A percentile compares a stretch with the other conserved stretches of the same genome.
These are phyloP conservation scores for Acrocephalus arundinaceus DNA, from an alignment of 2,113 vertebrate genomes.

Conservation along the genomic window DNA sequence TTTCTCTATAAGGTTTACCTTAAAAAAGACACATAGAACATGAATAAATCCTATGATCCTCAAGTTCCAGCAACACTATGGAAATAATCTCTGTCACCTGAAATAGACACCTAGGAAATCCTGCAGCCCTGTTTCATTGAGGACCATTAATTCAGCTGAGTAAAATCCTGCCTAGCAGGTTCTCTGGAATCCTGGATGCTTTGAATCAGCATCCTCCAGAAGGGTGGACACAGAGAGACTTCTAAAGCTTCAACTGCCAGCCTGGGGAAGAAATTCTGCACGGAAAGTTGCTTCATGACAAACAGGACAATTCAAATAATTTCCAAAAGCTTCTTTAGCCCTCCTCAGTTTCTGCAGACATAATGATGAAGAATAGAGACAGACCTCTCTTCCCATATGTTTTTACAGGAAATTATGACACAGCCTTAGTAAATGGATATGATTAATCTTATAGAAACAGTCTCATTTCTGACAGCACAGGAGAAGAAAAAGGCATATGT, in stretches of 20 bases:
- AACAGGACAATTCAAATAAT: background rate
- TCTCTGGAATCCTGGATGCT: background rate
- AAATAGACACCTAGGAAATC: background rate
- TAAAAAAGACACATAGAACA: background rate
- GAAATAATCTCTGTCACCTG: background rate
- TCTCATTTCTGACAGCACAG: background rate
- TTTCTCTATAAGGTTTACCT: background rate
- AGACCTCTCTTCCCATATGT: background rate
- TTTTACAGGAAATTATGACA: conserved; percentile 13
- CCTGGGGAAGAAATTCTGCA: background rate
- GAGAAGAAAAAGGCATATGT: background rate
- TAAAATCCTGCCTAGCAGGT: background rate
- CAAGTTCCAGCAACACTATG: background rate
- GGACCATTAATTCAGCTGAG: background rate
- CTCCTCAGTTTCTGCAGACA: background rate
- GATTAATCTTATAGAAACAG: conserved; percentile 1
- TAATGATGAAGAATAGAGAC: background rate
- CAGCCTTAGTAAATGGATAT: background rate
- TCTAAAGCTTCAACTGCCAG: background rate
- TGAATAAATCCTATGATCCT: background rate
- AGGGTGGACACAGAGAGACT: background rate
- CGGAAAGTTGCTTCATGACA: background rate
- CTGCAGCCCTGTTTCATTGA: background rate
- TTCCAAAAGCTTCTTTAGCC: background rate
- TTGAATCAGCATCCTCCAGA: background rate